phyloP scores from a whole-genome alignment of 2,888 invertebrate genomes.

The Sinhomidia bicolor region DNA sequence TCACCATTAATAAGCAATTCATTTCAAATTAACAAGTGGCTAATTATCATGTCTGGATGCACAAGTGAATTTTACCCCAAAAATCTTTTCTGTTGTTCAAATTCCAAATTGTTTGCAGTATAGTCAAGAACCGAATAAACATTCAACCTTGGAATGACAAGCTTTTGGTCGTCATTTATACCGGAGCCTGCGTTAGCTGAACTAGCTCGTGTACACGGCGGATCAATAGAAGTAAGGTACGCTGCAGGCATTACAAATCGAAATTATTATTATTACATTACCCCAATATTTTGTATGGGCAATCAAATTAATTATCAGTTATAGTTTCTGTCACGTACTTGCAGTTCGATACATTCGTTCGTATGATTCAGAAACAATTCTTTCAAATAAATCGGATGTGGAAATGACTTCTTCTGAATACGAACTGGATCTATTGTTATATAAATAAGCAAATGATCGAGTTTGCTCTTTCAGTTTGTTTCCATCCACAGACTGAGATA shows the following conservation, averaged over 20 bases:
- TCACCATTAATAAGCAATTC: too few species aligned
- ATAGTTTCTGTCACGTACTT: conserved; percentile 56
- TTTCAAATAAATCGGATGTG: conserved; percentile 46
- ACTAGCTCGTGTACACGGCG: conserved; percentile 49
- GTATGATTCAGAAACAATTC: conserved; percentile 69
- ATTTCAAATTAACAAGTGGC: too few species aligned
- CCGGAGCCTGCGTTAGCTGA: background rate
- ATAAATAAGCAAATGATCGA: conserved; percentile 76
- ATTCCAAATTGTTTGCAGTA: conserved; percentile 61
- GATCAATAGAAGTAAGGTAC: conserved; percentile 45
- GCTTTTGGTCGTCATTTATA: conserved; percentile 70
- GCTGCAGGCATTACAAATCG: conserved; percentile 24
- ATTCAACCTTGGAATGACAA: conserved; percentile 54
- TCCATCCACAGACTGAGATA: conserved; percentile 36
- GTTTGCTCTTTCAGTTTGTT: conserved; percentile 61
- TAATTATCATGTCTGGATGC: too few species aligned
- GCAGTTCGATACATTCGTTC: conserved; percentile 60
- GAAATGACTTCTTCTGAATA: conserved; percentile 39
- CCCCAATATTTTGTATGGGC: background rate
- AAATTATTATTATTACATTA: background rate
- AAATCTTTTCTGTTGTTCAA: conserved; percentile 74
- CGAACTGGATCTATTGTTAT: conserved; percentile 69
- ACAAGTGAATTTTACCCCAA: conserved; percentile 70
- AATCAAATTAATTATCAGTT: background rate
- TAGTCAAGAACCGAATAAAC: conserved; percentile 78